phyloP scores from a whole-genome alignment of 2,888 invertebrate genomes.

The Xanthorhoe designata region DNA sequence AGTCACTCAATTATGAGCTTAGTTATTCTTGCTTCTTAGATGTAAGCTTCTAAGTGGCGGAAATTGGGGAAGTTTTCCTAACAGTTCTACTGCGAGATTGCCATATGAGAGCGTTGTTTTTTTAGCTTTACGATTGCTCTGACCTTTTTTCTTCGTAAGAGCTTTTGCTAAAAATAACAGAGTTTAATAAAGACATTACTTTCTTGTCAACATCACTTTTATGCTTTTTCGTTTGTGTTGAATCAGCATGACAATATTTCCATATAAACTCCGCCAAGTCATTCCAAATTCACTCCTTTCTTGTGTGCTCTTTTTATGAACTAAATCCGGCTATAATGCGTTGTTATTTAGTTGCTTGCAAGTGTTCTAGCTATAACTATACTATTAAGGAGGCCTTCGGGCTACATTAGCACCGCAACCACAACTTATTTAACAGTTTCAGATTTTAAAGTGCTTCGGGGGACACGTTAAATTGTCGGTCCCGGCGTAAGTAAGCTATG shows the following conservation, averaged over 20 bases:
- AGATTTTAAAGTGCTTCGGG: not conserved
- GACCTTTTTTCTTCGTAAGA: not conserved
- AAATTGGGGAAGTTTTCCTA: conserved; percentile 21
- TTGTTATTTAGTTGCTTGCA: not conserved
- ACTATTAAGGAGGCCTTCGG: not conserved
- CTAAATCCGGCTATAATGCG: not conserved
- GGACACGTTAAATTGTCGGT: not conserved
- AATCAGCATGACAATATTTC: too few species aligned
- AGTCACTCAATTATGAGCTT: conserved; percentile 29
- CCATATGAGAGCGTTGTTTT: not conserved
- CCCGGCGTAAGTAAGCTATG: too few species aligned
- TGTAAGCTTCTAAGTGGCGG: conserved; percentile 14
- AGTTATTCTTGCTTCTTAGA: conserved; percentile 19
- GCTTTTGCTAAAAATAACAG: too few species aligned
- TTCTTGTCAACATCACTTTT: too few species aligned
- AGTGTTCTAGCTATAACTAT: not conserved
- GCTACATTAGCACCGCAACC: not conserved
- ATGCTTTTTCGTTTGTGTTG: too few species aligned
- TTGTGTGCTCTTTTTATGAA: not conserved
- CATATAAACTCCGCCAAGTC: too few species aligned
- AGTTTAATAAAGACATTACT: too few species aligned
- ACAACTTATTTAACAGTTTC: not conserved
- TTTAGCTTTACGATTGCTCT: not conserved
- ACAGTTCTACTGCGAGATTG: conserved; percentile 4
- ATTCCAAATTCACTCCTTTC: too few species aligned